Conservation (phyloP, 1,140 invertebrate species). For the Drosophila punjabiensis region DNA sequence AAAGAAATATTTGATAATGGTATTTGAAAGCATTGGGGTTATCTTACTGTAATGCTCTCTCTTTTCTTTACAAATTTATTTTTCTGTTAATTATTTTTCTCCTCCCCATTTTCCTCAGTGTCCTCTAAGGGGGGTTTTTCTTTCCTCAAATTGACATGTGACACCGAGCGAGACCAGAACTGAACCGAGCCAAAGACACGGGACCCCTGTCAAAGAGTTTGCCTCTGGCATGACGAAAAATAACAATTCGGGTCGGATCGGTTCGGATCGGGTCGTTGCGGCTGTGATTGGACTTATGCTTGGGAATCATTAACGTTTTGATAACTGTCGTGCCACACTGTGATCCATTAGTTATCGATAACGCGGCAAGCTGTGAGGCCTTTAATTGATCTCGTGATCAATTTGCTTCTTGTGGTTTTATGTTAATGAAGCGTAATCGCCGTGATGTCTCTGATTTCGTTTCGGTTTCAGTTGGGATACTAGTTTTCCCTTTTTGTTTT, state of each 20-base stretch:
- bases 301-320: conserved; percentile 61
- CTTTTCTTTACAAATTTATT: background rate
- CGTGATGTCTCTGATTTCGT: conserved; percentile 32
- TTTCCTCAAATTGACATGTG: conserved; percentile 79
- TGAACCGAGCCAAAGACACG: conserved; percentile 15
- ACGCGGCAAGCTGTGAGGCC: conserved; percentile 37
- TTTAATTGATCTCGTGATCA: conserved; percentile 51
- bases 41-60: background rate
- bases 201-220: conserved; percentile 60
- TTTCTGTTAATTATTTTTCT: background rate
- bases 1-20: no score
- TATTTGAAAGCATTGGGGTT: no score
- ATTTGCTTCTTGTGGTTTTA: conserved; percentile 53
- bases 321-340: conserved; percentile 46
- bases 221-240: conserved; percentile 65
- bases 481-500: conserved; percentile 31
- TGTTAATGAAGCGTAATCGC: conserved; percentile 59
- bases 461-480: conserved; percentile 32
- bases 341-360: conserved; percentile 51
- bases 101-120: conserved; percentile 19
- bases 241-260: conserved; percentile 51
- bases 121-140: conserved; percentile 17
- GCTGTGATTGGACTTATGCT: conserved; percentile 59
- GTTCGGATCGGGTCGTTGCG: conserved; percentile 27
- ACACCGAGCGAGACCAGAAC: conserved; percentile 58